phyloP scores from a whole-genome alignment of 2,888 invertebrate species.

The Nomada ruficornis region DNA sequence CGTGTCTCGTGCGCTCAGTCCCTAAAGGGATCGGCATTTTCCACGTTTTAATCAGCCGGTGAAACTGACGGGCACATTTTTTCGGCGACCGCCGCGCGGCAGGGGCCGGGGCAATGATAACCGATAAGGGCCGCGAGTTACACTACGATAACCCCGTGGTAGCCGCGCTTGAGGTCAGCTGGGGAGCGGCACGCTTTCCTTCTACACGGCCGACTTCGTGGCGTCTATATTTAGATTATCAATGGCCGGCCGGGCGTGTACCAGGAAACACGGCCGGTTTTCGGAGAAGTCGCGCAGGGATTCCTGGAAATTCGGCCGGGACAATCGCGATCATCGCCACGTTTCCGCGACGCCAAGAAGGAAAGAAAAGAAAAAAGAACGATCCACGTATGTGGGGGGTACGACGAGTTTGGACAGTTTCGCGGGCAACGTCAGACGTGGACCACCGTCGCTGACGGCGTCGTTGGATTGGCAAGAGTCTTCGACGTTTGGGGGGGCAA shows the following conservation, averaged over 20 bases:
- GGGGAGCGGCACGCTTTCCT: constrained; percentile 69
- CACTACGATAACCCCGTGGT: constrained; percentile 65
- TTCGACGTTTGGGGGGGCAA: no score
- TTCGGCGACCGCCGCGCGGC: constrained; percentile 29
- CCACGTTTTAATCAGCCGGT: constrained; percentile 27
- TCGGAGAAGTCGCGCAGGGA: constrained; percentile 49
- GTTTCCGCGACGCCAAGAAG: no score
- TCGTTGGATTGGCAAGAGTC: no score
- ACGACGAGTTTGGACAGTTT: no score
- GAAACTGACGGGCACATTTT: constrained; percentile 44
- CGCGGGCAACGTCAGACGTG: no score
- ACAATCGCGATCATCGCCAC: not conserved
- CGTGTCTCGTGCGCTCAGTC: not conserved
- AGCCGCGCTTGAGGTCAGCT: constrained; percentile 61
- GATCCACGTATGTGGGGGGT: no score
- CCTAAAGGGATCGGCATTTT: not conserved
- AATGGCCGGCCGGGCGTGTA: constrained; percentile 58
- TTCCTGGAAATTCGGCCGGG: constrained; percentile 38
- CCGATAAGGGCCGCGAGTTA: constrained; percentile 53
- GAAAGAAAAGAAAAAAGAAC: no score
- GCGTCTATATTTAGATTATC: constrained; percentile 70
- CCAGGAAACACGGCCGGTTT: constrained; percentile 53
- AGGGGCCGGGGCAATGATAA: constrained; percentile 54
- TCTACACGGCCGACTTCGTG: constrained; percentile 49
- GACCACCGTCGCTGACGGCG: no score